Percentiles rank a stretch among this genome's conserved stretches.
Evolutionary conservation across 2,113 vertebrate genomes (phyloP).

Genomic region (Oncorhynchus mykiss): DNA sequence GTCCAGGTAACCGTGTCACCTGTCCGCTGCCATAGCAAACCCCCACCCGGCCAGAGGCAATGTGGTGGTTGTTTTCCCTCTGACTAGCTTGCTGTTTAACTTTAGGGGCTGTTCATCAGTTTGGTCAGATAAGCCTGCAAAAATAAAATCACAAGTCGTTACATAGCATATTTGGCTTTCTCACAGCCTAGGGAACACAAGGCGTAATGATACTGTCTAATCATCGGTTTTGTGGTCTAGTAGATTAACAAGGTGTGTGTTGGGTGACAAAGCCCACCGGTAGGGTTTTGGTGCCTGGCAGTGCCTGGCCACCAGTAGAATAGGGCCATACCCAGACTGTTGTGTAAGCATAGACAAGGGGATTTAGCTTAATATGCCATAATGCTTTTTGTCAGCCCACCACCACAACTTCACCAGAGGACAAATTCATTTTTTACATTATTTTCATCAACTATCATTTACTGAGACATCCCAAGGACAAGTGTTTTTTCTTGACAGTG

Average conservation of each 20-base stretch:
- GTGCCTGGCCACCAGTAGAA: neutral
- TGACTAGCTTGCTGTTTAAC: neutral
- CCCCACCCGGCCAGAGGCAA: neutral
- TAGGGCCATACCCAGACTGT: neutral
- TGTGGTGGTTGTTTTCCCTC: neutral
- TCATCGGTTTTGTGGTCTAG: neutral
- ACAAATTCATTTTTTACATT: too few relatives aligned
- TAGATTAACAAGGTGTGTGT: too few relatives aligned
- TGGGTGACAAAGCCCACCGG: neutral
- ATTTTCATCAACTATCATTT: too few relatives aligned
- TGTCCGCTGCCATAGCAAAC: neutral
- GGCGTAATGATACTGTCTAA: neutral
- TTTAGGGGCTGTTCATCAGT: neutral
- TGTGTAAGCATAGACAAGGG: too few relatives aligned
- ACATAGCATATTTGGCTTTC: neutral
- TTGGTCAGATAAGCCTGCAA: neutral
- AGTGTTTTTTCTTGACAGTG: too few relatives aligned
- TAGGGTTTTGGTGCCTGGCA: neutral
- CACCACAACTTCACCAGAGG: too few relatives aligned
- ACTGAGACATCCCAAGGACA: too few relatives aligned
- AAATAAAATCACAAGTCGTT: neutral
- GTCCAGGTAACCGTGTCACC: neutral
- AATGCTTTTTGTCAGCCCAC: too few relatives aligned
- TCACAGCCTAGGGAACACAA: conserved; percentile 7
- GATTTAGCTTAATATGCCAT: too few relatives aligned